Evolutionary conservation across 2,888 invertebrate species (phyloP).

Genomic region (Caenorhabditis sp.): DNA sequence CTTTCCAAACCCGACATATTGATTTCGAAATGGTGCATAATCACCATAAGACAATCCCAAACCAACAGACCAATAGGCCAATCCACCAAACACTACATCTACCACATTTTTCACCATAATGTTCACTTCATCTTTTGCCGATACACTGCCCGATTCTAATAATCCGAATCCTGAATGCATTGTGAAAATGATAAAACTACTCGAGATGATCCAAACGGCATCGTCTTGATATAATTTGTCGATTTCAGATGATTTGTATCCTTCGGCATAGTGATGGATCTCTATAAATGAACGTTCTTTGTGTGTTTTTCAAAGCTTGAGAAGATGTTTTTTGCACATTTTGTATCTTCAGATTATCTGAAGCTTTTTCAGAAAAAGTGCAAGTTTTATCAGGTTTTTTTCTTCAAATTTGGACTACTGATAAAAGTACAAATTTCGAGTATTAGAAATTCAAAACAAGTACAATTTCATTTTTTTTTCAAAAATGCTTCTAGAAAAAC

Average conservation of each 20-base stretch:
- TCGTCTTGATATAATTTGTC: constrained; percentile 64
- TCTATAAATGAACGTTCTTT: constrained; percentile 34
- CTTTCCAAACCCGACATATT: constrained; percentile 63
- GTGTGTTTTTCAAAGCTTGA: too few relatives aligned
- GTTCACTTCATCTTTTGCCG: constrained; percentile 68
- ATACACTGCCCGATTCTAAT: constrained; percentile 67
- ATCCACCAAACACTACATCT: constrained; percentile 88
- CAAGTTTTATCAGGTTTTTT: constrained; percentile 17
- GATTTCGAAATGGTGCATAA: constrained; percentile 55
- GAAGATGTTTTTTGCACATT: too few relatives aligned
- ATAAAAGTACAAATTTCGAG: constrained; percentile 2
- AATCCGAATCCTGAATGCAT: constrained; percentile 69
- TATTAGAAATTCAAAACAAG: not conserved
- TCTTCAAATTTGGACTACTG: constrained; percentile 8
- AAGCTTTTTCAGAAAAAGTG: not conserved
- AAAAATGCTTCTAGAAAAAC: not conserved
- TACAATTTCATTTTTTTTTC: constrained; percentile 2
- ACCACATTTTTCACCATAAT: constrained; percentile 87
- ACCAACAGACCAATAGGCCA: constrained; percentile 93
- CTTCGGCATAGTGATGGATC: constrained; percentile 53
- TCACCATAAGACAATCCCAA: constrained; percentile 78
- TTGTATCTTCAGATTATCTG: not conserved
- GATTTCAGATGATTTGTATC: constrained; percentile 35
- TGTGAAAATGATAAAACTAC: constrained; percentile 66
- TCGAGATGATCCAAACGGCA: constrained; percentile 66